Conservation (phyloP, 30 jellyfish, hydroid and myxozoan species). For the Mastigias papua region DNA sequence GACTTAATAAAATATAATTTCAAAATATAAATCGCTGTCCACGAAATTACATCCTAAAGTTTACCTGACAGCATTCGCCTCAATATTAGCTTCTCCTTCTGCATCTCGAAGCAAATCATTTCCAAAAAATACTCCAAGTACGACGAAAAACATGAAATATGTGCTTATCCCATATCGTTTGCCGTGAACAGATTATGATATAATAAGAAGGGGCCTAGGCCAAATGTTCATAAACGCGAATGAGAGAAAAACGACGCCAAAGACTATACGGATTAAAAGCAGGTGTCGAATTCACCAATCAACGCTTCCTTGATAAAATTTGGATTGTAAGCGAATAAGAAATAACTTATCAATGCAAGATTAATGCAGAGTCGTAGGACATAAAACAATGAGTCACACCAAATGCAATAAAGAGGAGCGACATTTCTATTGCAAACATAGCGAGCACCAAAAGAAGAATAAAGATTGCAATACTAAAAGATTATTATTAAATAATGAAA, state of each 20-base stretch:
- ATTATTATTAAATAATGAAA: too few species aligned
- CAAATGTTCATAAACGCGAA: background rate
- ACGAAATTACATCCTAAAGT: too few species aligned
- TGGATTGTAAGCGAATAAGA: background rate
- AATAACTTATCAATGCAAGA: background rate
- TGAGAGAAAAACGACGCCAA: slow-evolving; percentile 4
- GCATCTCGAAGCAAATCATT: slow-evolving; percentile 47
- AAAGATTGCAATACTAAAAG: background rate
- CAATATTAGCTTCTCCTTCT: slow-evolving; percentile 18
- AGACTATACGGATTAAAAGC: background rate
- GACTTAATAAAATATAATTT: too few species aligned
- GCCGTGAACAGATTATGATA: background rate
- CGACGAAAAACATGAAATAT: background rate
- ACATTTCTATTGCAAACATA: background rate
- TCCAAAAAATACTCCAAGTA: background rate
- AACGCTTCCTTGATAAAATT: background rate
- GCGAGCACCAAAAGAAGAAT: background rate
- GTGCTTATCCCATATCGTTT: background rate
- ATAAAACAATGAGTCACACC: background rate
- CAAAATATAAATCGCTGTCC: too few species aligned
- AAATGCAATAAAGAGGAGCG: background rate
- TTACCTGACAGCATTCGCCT: slow-evolving; percentile 69
- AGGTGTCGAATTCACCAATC: slow-evolving; percentile 15
- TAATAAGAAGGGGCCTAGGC: slow-evolving; percentile 34
- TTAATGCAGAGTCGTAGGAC: background rate